Evolutionary conservation across 2,888 invertebrate species (phyloP), one percentile per base, ranked within the genome.

Genomic region (Idaea straminata): DNA sequence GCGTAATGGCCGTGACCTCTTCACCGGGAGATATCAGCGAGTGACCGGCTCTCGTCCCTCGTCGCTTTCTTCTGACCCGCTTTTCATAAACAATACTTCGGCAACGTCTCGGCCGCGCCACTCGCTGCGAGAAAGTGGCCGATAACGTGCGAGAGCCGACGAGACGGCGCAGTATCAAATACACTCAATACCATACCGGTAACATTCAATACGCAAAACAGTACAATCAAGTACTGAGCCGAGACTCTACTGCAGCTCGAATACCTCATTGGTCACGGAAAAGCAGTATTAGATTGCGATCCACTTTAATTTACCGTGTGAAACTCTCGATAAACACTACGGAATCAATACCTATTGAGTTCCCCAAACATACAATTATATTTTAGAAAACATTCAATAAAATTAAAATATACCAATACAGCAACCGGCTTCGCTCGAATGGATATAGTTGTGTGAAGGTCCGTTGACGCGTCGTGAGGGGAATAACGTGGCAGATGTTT

Each of bases 61-160:
- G 82, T 85, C 84, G 89, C 91, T 92, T 91, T 92, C 92, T 89
- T 91, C 83, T 92, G 92, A 91, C 92, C 92, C 88, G 87, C 91
- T 92, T 92, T 91, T 91, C 88, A 84, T 86, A 89, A 91, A 92
- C 92, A 92, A 92, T 92, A 92, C 91, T 88, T 84, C 83, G 86
- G 81, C 86, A 84, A 76, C 82, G 81, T 76, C 79, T 25, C 59
- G 76, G 79, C 76, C 79, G 81, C 82, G 74, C 83, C 83, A 85
- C 80, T 80, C 75, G 77, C 79, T 76, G 81, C 89, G 91, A 86
- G 92, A 92, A 92, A 92, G 92, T 90, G 83, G 83, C 83, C 87
- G 85, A 86, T 85, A 86, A 85, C 82, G 82, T 82, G 79, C 83
- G 79, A 83, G 78, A 80, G 77, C 67, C 81, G 74, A 78, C 66